Conservation (phyloP, 2,888 invertebrate genomes). For the Branchipolynoe longqiensis region DNA sequence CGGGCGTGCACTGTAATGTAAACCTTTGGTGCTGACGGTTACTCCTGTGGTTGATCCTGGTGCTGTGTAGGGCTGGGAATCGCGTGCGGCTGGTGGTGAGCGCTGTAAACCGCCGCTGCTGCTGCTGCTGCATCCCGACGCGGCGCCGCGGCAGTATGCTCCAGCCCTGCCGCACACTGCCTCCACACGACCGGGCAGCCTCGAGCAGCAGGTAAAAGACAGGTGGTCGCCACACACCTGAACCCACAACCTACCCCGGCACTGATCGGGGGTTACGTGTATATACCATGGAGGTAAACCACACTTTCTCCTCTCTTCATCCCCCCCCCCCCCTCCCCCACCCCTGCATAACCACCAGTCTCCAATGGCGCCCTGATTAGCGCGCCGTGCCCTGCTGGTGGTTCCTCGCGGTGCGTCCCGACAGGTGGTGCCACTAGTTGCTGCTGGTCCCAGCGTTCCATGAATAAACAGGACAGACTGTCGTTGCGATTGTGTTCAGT, state of each 20-base stretch:
- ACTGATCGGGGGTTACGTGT: too few species aligned
- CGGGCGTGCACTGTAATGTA: too few species aligned
- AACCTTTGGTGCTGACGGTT: conserved; percentile 13
- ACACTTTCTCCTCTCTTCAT: conserved; percentile 1
- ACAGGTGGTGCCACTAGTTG: too few species aligned
- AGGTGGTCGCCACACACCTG: not conserved
- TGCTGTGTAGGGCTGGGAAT: conserved; percentile 38
- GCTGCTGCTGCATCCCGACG: not conserved
- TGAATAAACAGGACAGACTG: conserved; percentile 41
- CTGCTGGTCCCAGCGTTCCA: conserved; percentile 38
- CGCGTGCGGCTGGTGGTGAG: not conserved
- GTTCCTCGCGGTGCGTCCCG: too few species aligned
- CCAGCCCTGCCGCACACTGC: too few species aligned
- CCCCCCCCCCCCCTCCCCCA: not conserved
- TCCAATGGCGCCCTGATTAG: too few species aligned
- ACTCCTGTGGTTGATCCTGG: conserved; percentile 37
- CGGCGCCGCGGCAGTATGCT: not conserved
- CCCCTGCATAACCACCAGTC: not conserved
- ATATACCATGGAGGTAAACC: conserved; percentile 47
- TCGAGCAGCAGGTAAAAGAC: conserved; percentile 2
- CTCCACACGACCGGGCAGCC: too few species aligned
- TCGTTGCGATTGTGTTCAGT: not conserved
- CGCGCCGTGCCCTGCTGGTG: too few species aligned
- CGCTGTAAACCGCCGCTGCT: not conserved
- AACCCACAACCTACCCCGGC: too few species aligned